A percentile compares a stretch with the other conserved stretches of the same genome.
These are phyloP conservation scores for Pantelozetes paolii DNA, from an alignment of 2,888 invertebrate species.

Conservation along the genomic window DNA sequence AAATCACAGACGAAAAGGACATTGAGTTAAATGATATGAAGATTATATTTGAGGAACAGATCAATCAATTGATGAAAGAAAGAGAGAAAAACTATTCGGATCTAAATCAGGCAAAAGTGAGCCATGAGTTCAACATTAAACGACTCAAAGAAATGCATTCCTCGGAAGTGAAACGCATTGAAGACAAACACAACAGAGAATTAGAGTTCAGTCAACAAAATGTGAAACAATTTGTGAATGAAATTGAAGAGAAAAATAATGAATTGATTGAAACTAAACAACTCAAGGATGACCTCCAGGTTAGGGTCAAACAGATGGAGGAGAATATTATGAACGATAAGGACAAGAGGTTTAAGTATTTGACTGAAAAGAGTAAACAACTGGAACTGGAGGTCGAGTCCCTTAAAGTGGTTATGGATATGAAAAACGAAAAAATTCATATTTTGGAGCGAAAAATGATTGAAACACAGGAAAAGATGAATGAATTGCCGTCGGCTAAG, in stretches of 20 bases:
- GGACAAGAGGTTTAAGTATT: constrained; percentile 35
- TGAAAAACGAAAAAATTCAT: constrained; percentile 32
- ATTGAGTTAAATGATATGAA: constrained; percentile 22
- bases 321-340: constrained; percentile 28
- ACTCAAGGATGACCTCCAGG: not conserved
- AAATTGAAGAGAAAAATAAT: constrained; percentile 12
- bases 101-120: constrained; percentile 16
- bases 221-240: not conserved
- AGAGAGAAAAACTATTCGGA: constrained; percentile 28
- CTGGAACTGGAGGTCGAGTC: constrained; percentile 27
- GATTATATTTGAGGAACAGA: constrained; percentile 23
- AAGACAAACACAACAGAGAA: not conserved
- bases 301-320: constrained; percentile 1
- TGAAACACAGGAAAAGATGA: constrained; percentile 29
- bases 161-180: not conserved
- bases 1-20: not conserved
- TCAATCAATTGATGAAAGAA: constrained; percentile 32
- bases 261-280: constrained; percentile 12
- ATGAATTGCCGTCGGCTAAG: constrained; percentile 24
- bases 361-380: constrained; percentile 26
- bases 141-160: constrained; percentile 18
- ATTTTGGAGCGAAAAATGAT: constrained; percentile 27
- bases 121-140: constrained; percentile 11
- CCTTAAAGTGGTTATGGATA: constrained; percentile 27
- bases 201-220: constrained; percentile 11